These are phyloP conservation scores for Protophormia terraenovae DNA, from an alignment of 2,888 invertebrate genomes.

Conservation along the genomic window DNA sequence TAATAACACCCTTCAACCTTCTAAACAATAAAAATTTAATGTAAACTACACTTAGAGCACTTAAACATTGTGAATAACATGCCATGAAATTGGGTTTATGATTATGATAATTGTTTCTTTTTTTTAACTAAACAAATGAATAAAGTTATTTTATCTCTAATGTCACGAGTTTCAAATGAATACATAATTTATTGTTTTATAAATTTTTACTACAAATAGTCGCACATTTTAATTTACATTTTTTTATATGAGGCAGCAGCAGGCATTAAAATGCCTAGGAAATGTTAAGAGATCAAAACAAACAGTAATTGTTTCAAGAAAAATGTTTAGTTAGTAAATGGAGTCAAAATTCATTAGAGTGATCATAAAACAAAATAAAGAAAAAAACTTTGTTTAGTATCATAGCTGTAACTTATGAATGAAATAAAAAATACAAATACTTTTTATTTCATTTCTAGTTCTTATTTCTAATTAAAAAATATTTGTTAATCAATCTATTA, in stretches of 20 bases:
- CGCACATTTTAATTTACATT: conserved; percentile 40
- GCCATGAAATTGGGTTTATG: conserved; percentile 57
- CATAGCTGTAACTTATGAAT: too few relatives aligned
- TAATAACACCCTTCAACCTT: not conserved
- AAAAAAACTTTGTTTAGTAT: not conserved
- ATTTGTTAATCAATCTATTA: too few relatives aligned
- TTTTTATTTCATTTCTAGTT: too few relatives aligned
- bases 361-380: conserved; percentile 42
- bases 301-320: conserved; percentile 50
- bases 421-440: too few relatives aligned
- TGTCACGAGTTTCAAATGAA: conserved; percentile 67
- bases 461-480: too few relatives aligned
- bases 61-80: conserved; percentile 11
- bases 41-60: not conserved
- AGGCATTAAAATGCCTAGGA: not conserved
- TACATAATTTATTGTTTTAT: conserved; percentile 50
- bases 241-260: conserved; percentile 4
- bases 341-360: conserved; percentile 50
- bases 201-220: conserved; percentile 42
- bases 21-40: not conserved
- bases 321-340: conserved; percentile 15
- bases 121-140: not conserved
- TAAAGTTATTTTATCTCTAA: conserved; percentile 17
- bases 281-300: conserved; percentile 34
- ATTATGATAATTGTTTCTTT: conserved; percentile 57